Conservation (phyloP, 2,797 vertebrate species). For the Diplodus puntazzo region DNA sequence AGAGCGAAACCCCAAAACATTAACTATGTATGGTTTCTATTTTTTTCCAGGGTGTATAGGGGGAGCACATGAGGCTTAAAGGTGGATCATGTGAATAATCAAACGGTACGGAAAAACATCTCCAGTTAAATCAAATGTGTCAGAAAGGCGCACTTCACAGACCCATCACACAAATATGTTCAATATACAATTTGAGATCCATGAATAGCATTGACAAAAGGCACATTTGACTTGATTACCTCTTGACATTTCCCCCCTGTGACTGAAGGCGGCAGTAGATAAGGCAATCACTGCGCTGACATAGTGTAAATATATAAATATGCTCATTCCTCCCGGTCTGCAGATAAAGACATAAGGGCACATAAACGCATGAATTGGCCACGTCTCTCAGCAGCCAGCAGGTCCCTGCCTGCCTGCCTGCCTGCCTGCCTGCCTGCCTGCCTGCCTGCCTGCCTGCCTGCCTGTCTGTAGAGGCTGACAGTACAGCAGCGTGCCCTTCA, state of each 20-base stretch:
- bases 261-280: slow-evolving; percentile 72
- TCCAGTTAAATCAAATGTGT: slow-evolving; percentile 50
- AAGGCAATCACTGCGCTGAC: slow-evolving; percentile 71
- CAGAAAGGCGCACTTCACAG: slow-evolving; percentile 39
- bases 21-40: slow-evolving; percentile 70
- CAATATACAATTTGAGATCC: slow-evolving; percentile 53
- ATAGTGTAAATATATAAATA: slow-evolving; percentile 81
- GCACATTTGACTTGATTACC: slow-evolving; percentile 79
- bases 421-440: slow-evolving; percentile 53
- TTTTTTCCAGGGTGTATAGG: slow-evolving; percentile 57
- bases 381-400: slow-evolving; percentile 51
- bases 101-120: slow-evolving; percentile 59
- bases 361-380: slow-evolving; percentile 72
- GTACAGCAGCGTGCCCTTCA: slow-evolving; percentile 83
- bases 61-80: slow-evolving; percentile 54
- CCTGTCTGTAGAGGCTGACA: slow-evolving; percentile 71
- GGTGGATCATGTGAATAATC: slow-evolving; percentile 73
- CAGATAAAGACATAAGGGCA: slow-evolving; percentile 78
- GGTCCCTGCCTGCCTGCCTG: slow-evolving; percentile 46
- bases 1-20: slow-evolving; percentile 62
- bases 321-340: slow-evolving; percentile 72
- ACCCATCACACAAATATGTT: slow-evolving; percentile 54
- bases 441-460: slow-evolving; percentile 45
- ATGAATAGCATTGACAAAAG: slow-evolving; percentile 63
- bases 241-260: slow-evolving; percentile 73